Evolutionary conservation across 2,113 vertebrate species (phyloP), one percentile per base, ranked within the genome.

Genomic region (Pipra filicauda): DNA sequence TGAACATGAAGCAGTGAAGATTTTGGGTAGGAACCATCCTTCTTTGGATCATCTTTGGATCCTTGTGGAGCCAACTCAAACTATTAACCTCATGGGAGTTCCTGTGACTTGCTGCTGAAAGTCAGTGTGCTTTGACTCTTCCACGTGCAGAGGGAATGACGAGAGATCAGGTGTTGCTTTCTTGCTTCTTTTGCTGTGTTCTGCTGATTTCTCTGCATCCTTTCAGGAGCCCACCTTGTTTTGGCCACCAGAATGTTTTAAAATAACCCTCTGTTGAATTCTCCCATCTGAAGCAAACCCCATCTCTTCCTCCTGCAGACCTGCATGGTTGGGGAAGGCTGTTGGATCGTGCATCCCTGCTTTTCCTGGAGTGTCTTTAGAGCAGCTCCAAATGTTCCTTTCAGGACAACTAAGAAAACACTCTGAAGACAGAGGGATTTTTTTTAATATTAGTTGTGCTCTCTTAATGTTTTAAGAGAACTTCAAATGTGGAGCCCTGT

Each of bases 141-240:
- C 18, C 37, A 9, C 0, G 0, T 65, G 69, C 11, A 33, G 23
- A 70, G 21, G 37, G 41, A 39, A 31, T 5, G 27, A 83, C 0
- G 7, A 74, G 73, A 61, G 52, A 54, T 59, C 26, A 37, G 33
- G 12, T 18, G 21, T 67, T 66, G 33, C 77, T 67, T 76, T 46
- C 80, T 62, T 44, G 14, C 46, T 75, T 31, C 28, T 55, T 81
- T 21, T 26, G n/a, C 73, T 87, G 24, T 16, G 11, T 51, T 49
- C 44, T 89, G 37, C 18, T 52, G 3, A 4, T 62, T 89, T 55
- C 39, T 88, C 54, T 84, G 54, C 33, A 8, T 67, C 41, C 22
- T 73, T 89, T 52, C 33, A 57, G 54, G 39, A 65, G 23, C 48
- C 61, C 9, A 5, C 54, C 76, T 70, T 35, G 2, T 62, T 93